A percentile compares a stretch with the other conserved stretches of the same genome.
phyloP scores from a whole-genome alignment of 1,140 invertebrate genomes.

The Pachypsylla venusta region DNA sequence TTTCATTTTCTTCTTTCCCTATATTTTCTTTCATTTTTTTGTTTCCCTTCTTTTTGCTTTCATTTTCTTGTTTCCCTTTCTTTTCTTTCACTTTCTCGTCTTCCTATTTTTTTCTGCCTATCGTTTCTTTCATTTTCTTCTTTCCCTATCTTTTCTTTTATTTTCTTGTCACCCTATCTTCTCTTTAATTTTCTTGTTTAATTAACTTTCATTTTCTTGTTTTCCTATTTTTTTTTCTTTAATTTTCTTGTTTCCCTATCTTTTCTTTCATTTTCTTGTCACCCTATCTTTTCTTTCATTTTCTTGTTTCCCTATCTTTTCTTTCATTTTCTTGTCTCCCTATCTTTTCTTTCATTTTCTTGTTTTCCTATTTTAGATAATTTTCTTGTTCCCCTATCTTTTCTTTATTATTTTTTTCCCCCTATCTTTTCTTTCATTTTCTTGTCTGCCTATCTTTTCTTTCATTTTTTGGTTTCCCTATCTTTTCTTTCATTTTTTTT shows the following conservation, averaged over 20 bases:
- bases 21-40: not conserved
- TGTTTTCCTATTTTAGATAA: not conserved
- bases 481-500: not conserved
- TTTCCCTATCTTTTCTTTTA: not conserved
- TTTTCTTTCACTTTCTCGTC: not conserved
- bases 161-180: not conserved
- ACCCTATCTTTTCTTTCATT: not conserved
- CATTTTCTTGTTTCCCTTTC: conserved; percentile 13
- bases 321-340: not conserved
- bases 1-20: not conserved
- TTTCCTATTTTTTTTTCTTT: conserved; percentile 1
- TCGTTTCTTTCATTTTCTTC: not conserved
- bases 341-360: not conserved
- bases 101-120: not conserved
- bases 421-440: not conserved
- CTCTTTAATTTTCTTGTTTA: conserved; percentile 12
- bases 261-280: not conserved
- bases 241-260: not conserved
- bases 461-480: not conserved
- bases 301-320: not conserved
- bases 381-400: not conserved
- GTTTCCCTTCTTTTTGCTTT: conserved; percentile 10
- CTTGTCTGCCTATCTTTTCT: not conserved
- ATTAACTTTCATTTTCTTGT: conserved; percentile 1
- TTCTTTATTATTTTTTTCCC: not conserved